Conservation (phyloP, 2,888 invertebrate genomes). For the Drosophila eohydei region DNA sequence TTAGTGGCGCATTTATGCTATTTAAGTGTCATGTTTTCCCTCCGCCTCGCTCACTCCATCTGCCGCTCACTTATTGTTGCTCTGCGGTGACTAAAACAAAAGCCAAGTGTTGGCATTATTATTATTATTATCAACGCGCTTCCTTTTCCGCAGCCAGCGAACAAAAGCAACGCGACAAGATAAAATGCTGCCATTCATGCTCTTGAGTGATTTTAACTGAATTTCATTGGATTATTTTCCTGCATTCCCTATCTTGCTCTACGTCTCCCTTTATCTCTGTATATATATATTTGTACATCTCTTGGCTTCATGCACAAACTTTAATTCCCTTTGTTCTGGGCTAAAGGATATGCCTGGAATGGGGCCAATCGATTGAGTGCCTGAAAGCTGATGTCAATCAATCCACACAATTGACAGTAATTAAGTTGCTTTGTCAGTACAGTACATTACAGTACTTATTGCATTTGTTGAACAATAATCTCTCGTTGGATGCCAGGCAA, state of each 20-base stretch:
- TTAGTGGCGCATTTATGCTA: constrained; percentile 79
- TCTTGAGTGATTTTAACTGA: constrained; percentile 78
- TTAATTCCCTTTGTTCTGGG: constrained; percentile 45
- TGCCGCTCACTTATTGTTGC: constrained; percentile 21
- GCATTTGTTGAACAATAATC: constrained; percentile 3
- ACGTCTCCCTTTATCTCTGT: not conserved
- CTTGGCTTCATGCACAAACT: constrained; percentile 19
- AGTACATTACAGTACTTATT: constrained; percentile 4
- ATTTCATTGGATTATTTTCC: constrained; percentile 61
- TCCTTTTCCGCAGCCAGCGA: constrained; percentile 68
- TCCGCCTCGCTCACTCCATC: not conserved
- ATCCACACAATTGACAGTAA: constrained; percentile 20
- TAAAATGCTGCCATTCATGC: constrained; percentile 74
- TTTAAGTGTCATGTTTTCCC: constrained; percentile 76
- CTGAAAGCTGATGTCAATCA: constrained; percentile 40
- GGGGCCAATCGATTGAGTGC: constrained; percentile 42
- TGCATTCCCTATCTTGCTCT: constrained; percentile 5
- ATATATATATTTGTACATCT: constrained; percentile 20
- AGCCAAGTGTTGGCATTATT: constrained; percentile 79
- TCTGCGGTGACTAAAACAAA: constrained; percentile 66
- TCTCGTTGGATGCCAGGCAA: not conserved
- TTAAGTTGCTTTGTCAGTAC: constrained; percentile 13
- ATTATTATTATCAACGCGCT: constrained; percentile 76
- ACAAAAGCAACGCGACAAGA: constrained; percentile 62
- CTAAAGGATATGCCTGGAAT: constrained; percentile 11